A percentile compares a stretch with the other conserved stretches of the same genome.
Conservation (phyloP, 2,797 vertebrate genomes). For the Pampus argenteus region DNA sequence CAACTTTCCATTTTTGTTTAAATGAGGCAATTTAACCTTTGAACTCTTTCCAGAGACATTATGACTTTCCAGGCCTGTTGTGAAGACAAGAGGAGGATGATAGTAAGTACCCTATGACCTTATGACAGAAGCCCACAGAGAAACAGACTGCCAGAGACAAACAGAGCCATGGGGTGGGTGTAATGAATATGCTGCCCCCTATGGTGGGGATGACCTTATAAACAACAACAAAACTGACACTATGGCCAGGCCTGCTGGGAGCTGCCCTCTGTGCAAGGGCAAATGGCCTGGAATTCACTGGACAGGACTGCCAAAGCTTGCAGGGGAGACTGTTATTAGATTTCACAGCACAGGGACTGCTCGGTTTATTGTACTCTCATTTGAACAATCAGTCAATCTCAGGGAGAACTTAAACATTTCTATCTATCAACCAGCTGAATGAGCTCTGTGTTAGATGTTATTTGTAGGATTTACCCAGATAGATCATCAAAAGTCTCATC, state of each 20-base stretch:
- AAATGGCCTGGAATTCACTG: conserved; percentile 66
- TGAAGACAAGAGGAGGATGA: conserved; percentile 66
- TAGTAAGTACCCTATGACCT: conserved; percentile 74
- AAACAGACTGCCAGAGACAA: conserved; percentile 83
- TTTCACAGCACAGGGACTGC: conserved; percentile 28
- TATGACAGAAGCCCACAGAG: conserved; percentile 78
- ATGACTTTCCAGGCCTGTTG: conserved; percentile 54
- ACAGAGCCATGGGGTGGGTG: conserved; percentile 80
- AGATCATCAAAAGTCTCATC: conserved; percentile 56
- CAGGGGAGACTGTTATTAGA: conserved; percentile 44
- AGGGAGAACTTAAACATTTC: background rate
- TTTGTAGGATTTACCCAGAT: conserved; percentile 42
- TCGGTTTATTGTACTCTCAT: background rate
- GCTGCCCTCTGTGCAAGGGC: conserved; percentile 80
- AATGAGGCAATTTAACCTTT: conserved; percentile 50
- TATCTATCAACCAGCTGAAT: conserved; percentile 6
- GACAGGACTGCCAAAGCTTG: conserved; percentile 50
- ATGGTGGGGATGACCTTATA: conserved; percentile 84
- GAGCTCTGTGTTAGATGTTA: background rate
- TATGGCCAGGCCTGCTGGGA: conserved; percentile 76
- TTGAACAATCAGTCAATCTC: conserved; percentile 22
- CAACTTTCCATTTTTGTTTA: conserved; percentile 29
- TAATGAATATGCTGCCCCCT: conserved; percentile 85
- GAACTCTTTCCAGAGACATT: conserved; percentile 30
- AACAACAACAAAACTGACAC: conserved; percentile 82